These are phyloP conservation scores for Danio albolineatus DNA, from an alignment of 2,797 vertebrate genomes.

Conservation along the genomic window DNA sequence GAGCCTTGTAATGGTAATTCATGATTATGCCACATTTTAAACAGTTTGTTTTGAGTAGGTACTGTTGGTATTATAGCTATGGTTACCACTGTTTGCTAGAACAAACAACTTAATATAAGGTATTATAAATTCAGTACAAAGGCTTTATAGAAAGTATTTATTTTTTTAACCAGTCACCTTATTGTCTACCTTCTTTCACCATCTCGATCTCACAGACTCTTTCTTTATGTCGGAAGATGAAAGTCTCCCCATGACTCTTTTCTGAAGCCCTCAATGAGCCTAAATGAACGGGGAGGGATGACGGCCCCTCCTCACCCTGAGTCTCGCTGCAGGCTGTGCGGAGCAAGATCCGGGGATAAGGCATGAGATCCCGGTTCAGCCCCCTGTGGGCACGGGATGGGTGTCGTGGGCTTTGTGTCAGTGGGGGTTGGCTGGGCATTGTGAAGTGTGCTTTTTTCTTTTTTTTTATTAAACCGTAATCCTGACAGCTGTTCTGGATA, in stretches of 20 bases:
- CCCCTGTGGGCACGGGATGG: slow-evolving; percentile 60
- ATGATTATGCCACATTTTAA: not conserved
- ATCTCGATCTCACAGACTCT: slow-evolving; percentile 64
- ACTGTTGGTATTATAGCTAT: not conserved
- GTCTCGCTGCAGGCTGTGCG: slow-evolving; percentile 61
- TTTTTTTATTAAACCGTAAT: slow-evolving; percentile 77
- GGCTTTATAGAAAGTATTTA: slow-evolving; percentile 12
- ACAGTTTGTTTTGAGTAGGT: not conserved
- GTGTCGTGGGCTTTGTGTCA: slow-evolving; percentile 62
- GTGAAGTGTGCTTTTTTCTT: slow-evolving; percentile 1
- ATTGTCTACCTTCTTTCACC: slow-evolving; percentile 47
- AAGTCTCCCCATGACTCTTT: slow-evolving; percentile 81
- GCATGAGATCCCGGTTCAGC: slow-evolving; percentile 67
- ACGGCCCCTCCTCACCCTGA: slow-evolving; percentile 56
- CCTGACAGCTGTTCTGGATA: slow-evolving; percentile 78
- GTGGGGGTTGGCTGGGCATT: slow-evolving; percentile 50
- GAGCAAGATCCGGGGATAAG: slow-evolving; percentile 59
- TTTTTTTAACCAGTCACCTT: slow-evolving; percentile 56
- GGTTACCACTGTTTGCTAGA: slow-evolving; percentile 8
- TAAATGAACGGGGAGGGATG: slow-evolving; percentile 81
- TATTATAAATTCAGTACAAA: not conserved
- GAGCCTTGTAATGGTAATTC: not conserved
- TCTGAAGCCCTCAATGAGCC: slow-evolving; percentile 76
- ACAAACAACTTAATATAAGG: not conserved
- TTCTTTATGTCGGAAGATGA: slow-evolving; percentile 75